Evolutionary conservation across 1,140 invertebrate species (phyloP).

Genomic region (Potamilus streckersoni): DNA sequence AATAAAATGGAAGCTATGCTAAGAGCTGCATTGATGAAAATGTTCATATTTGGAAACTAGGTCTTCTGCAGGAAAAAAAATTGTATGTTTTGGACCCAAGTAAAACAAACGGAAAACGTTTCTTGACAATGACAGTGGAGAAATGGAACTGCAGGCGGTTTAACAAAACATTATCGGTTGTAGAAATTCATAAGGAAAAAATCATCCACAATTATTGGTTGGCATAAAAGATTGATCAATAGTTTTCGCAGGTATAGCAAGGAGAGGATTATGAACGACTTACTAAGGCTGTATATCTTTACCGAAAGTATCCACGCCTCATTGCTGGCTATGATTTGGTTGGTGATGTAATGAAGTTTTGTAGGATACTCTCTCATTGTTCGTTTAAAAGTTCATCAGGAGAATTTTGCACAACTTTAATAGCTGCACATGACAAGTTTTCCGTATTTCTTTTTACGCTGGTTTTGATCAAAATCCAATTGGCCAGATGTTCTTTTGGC

Average conservation of each 20-base stretch:
- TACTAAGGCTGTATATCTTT: constrained; percentile 16
- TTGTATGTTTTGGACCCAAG: constrained; percentile 28
- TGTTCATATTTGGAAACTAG: constrained; percentile 45
- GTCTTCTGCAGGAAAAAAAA: constrained; percentile 8
- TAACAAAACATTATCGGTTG: background rate
- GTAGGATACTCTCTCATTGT: constrained; percentile 45
- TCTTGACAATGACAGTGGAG: constrained; percentile 33
- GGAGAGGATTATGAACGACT: constrained; percentile 2
- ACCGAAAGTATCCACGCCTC: constrained; percentile 42
- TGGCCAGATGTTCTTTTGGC: constrained; percentile 49
- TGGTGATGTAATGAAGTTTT: too few species aligned
- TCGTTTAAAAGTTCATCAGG: constrained; percentile 38
- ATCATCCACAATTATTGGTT: constrained; percentile 46
- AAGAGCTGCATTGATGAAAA: constrained; percentile 37
- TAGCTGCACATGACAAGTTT: constrained; percentile 25
- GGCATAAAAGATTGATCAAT: constrained; percentile 33
- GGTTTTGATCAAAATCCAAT: constrained; percentile 49
- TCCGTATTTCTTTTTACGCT: constrained; percentile 40
- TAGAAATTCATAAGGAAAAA: constrained; percentile 12
- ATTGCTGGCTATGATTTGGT: constrained; percentile 51
- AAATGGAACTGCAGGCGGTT: constrained; percentile 30
- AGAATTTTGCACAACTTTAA: constrained; percentile 29
- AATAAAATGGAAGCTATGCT: constrained; percentile 37
- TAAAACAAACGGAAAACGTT: constrained; percentile 20
- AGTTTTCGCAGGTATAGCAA: constrained; percentile 2